Evolutionary conservation across 2,113 vertebrate genomes (phyloP).

Genomic region (Orthonyx spaldingii): DNA sequence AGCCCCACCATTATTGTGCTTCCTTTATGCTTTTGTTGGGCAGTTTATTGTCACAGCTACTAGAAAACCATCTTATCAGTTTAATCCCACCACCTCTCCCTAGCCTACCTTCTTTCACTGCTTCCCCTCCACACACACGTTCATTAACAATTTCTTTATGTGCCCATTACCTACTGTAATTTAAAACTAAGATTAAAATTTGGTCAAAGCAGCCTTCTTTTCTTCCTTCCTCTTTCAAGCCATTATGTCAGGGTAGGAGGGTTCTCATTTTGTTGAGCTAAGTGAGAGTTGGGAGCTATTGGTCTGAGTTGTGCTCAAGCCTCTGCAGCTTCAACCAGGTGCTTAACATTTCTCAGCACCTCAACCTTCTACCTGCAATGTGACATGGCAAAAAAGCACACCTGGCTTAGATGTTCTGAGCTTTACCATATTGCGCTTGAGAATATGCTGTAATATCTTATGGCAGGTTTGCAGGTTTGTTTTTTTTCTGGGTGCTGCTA

Average conservation of each 20-base stretch:
- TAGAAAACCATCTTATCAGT: not conserved
- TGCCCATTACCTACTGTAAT: not conserved
- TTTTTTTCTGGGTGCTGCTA: not conserved
- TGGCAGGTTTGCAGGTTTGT: not conserved
- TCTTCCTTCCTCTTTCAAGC: not conserved
- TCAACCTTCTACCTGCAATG: not conserved
- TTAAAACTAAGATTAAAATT: not conserved
- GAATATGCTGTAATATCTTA: not conserved
- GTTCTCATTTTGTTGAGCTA: not conserved
- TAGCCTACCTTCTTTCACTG: not conserved
- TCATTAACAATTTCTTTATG: not conserved
- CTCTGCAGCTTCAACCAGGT: not conserved
- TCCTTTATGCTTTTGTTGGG: not conserved
- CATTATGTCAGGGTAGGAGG: not conserved
- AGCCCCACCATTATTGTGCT: not conserved
- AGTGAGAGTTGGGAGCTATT: not conserved
- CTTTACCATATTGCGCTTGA: not conserved
- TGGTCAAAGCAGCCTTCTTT: not conserved
- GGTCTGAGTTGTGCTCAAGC: not conserved
- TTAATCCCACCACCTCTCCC: not conserved
- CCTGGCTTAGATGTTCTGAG: not conserved
- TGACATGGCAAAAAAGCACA: not conserved
- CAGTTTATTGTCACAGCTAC: not conserved
- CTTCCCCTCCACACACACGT: accelerated
- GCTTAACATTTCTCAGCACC: not conserved